Evolutionary conservation across 2,113 vertebrate species (phyloP).

Genomic region (Rhea americana): DNA sequence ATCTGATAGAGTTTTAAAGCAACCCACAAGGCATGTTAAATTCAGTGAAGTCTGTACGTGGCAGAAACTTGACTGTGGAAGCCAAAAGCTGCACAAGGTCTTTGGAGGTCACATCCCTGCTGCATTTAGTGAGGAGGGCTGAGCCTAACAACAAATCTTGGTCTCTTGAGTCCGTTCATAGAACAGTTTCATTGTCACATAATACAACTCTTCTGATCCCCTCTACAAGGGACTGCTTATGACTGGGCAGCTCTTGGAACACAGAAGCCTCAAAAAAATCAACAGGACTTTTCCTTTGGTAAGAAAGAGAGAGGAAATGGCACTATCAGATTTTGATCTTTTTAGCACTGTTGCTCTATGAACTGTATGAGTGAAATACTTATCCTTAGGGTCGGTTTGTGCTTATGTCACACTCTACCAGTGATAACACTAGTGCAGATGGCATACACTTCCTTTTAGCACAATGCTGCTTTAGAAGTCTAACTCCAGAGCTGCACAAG

Average conservation of each 20-base stretch:
- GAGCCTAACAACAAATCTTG: not conserved
- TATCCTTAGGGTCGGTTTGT: not conserved
- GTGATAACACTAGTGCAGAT: not conserved
- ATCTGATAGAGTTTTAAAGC: not conserved
- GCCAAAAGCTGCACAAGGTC: not conserved
- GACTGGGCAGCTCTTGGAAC: not conserved
- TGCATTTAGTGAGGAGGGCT: not conserved
- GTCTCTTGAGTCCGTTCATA: fast-evolving
- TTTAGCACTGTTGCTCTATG: not conserved
- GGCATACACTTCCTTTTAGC: not conserved
- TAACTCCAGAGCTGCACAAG: not conserved
- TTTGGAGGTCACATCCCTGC: not conserved
- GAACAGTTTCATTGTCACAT: not conserved
- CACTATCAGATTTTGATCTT: not conserved
- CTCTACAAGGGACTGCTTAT: not conserved
- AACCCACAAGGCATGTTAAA: not conserved
- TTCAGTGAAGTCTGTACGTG: not conserved
- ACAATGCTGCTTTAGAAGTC: not conserved
- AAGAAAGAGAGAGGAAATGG: not conserved
- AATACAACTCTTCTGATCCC: too few species aligned
- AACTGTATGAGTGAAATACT: not conserved
- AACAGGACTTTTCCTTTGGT: not conserved
- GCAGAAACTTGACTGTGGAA: not conserved
- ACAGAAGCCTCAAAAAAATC: not conserved
- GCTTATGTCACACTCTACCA: not conserved